Percentiles rank a stretch among this genome's conserved stretches.
phyloP scores from a whole-genome alignment of 2,888 invertebrate species.

The Tillus elongatus region DNA sequence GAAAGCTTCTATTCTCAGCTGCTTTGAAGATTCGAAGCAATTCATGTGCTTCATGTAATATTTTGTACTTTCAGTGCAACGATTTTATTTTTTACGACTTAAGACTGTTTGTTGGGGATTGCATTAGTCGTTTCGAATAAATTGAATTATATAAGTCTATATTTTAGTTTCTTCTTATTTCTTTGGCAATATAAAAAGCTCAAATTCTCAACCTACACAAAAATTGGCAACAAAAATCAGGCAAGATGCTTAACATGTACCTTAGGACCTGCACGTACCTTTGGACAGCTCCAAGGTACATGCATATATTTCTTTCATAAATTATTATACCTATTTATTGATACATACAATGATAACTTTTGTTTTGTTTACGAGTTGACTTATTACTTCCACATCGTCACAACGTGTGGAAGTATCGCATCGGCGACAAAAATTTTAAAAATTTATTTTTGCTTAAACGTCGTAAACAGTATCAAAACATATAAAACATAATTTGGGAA shows the following conservation, averaged over 20 bases:
- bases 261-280: conserved; percentile 1
- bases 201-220: neutral
- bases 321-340: neutral
- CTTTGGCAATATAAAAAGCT: neutral
- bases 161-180: conserved; percentile 1
- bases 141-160: conserved; percentile 5
- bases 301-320: neutral
- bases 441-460: too few species aligned
- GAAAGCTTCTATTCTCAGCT: neutral
- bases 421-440: too few species aligned
- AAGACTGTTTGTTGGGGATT: neutral
- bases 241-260: neutral
- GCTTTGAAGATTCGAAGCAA: conserved; percentile 2
- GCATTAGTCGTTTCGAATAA: neutral
- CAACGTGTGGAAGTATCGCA: too few species aligned
- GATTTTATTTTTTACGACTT: neutral
- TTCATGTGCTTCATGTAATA: neutral
- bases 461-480: too few species aligned
- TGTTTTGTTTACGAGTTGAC: neutral
- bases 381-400: too few species aligned
- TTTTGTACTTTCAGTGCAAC: neutral
- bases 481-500: too few species aligned
- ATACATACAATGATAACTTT: neutral
- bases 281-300: conserved; percentile 1
- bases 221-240: neutral